Percentiles rank a stretch among this genome's conserved stretches.
These are phyloP conservation scores for Tenualosa ilisha DNA, from an alignment of 2,797 vertebrate genomes.

Conservation along the genomic window DNA sequence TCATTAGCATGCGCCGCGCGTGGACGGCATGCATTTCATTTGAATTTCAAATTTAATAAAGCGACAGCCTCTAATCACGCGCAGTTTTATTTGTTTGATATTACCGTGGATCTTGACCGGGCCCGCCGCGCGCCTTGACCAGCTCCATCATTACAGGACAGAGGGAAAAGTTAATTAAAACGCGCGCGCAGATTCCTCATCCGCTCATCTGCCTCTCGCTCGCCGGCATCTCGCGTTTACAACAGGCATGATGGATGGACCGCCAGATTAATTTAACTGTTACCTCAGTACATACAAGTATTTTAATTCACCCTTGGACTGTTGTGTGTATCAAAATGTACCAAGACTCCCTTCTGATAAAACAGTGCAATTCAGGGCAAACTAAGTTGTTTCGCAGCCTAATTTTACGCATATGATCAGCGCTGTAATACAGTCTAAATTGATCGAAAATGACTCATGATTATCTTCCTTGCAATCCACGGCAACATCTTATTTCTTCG, in stretches of 20 bases:
- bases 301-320: constrained; percentile 66
- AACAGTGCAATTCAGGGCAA: neutral
- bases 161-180: constrained; percentile 88
- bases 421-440: neutral
- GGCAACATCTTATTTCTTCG: neutral
- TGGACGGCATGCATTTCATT: constrained; percentile 87
- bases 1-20: constrained; percentile 81
- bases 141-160: constrained; percentile 87
- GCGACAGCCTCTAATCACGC: constrained; percentile 88
- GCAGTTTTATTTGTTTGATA: constrained; percentile 91
- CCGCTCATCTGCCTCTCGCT: constrained; percentile 85
- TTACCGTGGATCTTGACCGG: constrained; percentile 89
- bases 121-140: constrained; percentile 64
- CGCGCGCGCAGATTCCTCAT: constrained; percentile 85
- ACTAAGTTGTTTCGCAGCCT: neutral
- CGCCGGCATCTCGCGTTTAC: constrained; percentile 82
- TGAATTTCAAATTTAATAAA: constrained; percentile 98
- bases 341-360: neutral
- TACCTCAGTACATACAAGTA: constrained; percentile 84
- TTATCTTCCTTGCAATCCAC: neutral
- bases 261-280: constrained; percentile 83
- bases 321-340: neutral
- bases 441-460: neutral
- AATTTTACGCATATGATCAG: neutral
- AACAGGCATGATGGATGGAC: constrained; percentile 83